Conservation (phyloP, 2,797 vertebrate genomes). For the Eulemur albifrons region DNA sequence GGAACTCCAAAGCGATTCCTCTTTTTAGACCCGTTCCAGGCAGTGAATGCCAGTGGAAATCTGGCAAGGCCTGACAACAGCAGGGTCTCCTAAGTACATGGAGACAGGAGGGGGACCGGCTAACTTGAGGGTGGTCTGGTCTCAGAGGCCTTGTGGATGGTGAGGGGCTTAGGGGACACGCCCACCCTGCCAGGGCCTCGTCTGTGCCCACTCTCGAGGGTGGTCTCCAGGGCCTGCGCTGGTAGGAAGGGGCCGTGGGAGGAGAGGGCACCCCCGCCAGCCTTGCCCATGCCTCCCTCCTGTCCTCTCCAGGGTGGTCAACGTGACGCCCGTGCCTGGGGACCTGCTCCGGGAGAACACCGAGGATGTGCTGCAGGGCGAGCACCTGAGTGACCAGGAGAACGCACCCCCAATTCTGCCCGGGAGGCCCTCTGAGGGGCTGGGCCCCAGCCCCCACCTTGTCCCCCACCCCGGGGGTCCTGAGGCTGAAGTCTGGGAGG, state of each 20-base stretch:
- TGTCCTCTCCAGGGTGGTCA: constrained; percentile 88
- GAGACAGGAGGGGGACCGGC: neutral
- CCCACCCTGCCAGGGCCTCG: fast-evolving
- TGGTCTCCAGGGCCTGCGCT: neutral
- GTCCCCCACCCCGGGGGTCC: constrained; percentile 79
- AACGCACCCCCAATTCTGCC: constrained; percentile 92
- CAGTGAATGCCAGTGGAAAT: neutral
- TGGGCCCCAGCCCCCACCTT: constrained; percentile 81
- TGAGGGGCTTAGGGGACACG: neutral
- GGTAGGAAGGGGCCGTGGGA: neutral
- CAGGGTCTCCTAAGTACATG: neutral
- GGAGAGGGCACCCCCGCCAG: neutral
- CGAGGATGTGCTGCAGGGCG: constrained; percentile 96
- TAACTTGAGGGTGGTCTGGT: too few species aligned
- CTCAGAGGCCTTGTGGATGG: neutral
- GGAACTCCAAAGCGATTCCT: neutral
- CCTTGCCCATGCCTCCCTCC: neutral
- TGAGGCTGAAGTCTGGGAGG: constrained; percentile 94
- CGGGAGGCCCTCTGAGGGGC: constrained; percentile 81
- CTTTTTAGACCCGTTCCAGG: neutral
- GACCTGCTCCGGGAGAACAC: constrained; percentile 96
- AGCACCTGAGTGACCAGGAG: constrained; percentile 97
- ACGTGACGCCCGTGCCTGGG: constrained; percentile 92
- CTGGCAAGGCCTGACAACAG: neutral
- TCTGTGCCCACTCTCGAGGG: neutral